Base-by-base conservation (phyloP, 2,888 invertebrate species). In the Athrips mouffetella region DNA sequence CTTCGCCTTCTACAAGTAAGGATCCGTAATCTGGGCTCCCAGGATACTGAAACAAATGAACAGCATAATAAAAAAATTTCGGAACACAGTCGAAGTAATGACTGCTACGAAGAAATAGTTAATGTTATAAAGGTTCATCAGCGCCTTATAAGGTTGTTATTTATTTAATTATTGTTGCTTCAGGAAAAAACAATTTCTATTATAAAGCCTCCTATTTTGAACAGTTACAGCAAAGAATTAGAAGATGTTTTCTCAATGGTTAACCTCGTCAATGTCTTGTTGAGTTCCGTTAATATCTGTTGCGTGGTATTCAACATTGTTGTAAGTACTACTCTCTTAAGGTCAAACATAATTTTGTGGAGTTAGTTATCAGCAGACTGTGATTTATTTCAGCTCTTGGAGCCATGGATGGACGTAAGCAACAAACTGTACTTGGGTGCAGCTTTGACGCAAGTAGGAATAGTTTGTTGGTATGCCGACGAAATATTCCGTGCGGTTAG, bases 381-480 rank as follows among this genome's bases (percentile, higher is more conserved):
- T 37, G 2, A 3, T 4, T 37, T 37, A n/a, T 60, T 65, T 25
- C 45, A 80, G 84, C 73, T 84, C 50, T 57, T 82, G 45, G 79
- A 82, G 50, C 73, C 80, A 1, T 73, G 76, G 73, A 72, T 80
- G 73, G 76, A 74, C 50, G 69, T 82, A 65, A 79, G 78, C 56
- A 82, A 81, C 63, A 84, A 86, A 54, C 75, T 85, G 48, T 85
- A 76, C 58, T 61, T 81, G 25, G 74, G 74, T 8, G 76, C 82
- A 4, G 77, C 73, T 4, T 50, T 85, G 51, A 80, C 80, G 37
- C 80, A 83, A 63, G 80, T 81, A 58, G 80, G 79, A 8, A 76
- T 85, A 44, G 64, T 85, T 18, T 83, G 83, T 49, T 84, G 78
- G 81, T 85, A 80, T 45, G 81, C 83, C 29, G 80, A 84, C 52